Conservation (phyloP, 2,888 invertebrate genomes). For the Caenorhabditis plicata region DNA sequence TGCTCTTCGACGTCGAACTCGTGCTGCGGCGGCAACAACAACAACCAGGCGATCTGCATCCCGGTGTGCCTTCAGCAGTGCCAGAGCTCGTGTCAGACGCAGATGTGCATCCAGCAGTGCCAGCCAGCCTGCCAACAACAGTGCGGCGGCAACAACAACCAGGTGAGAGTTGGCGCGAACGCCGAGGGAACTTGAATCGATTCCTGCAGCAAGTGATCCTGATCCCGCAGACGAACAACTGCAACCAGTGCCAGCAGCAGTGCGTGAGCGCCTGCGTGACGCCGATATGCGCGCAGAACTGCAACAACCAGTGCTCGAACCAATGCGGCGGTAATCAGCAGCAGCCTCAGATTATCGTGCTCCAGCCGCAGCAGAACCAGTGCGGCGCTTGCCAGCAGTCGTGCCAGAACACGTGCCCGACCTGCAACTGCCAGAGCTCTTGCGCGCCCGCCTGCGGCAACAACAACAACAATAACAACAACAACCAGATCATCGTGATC, state of each 20-base stretch:
- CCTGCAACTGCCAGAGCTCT: slow-evolving; percentile 44
- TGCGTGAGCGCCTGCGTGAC: slow-evolving; percentile 42
- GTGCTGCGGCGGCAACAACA: slow-evolving; percentile 39
- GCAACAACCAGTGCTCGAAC: slow-evolving; percentile 32
- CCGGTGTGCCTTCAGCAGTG: slow-evolving; percentile 52
- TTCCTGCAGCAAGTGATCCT: slow-evolving; percentile 24
- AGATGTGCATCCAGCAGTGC: slow-evolving; percentile 39
- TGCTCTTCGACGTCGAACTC: slow-evolving; percentile 42
- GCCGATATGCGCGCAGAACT: slow-evolving; percentile 40
- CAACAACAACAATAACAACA: slow-evolving; percentile 29
- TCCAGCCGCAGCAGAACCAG: slow-evolving; percentile 38
- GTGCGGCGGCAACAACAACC: slow-evolving; percentile 33
- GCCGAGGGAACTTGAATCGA: neutral
- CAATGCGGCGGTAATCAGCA: slow-evolving; percentile 38
- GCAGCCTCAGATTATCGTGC: slow-evolving; percentile 34
- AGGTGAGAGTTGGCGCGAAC: neutral
- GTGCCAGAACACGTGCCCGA: slow-evolving; percentile 42
- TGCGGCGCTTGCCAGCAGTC: slow-evolving; percentile 40
- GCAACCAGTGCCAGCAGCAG: slow-evolving; percentile 48
- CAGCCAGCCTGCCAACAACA: slow-evolving; percentile 47
- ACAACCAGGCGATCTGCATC: slow-evolving; percentile 34
- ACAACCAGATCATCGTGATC: slow-evolving; percentile 29
- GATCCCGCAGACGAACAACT: slow-evolving; percentile 33
- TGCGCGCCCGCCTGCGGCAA: slow-evolving; percentile 42
- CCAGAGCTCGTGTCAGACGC: slow-evolving; percentile 37